Percentiles rank a stretch among this genome's conserved stretches.
These are phyloP conservation scores for Leptopterna dolabrata DNA, from an alignment of 2,888 invertebrate genomes.

Conservation along the genomic window DNA sequence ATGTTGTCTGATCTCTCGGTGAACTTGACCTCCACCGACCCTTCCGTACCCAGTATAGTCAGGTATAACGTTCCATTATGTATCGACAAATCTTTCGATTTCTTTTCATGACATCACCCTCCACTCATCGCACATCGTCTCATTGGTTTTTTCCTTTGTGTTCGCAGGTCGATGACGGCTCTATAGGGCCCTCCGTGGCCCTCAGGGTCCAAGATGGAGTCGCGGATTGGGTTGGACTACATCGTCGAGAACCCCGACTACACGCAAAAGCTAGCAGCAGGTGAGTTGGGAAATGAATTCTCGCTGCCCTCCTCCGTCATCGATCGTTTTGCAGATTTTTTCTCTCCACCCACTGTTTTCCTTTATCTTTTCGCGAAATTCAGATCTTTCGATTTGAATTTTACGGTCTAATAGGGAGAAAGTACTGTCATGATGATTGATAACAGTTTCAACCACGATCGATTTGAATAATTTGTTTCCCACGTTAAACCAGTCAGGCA, in stretches of 20 bases:
- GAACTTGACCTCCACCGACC: not conserved
- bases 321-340: not conserved
- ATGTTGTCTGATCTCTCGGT: not conserved
- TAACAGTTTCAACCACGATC: no score
- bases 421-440: not conserved
- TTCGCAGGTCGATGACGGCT: constrained; percentile 47
- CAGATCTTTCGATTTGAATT: not conserved
- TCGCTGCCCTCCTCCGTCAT: not conserved
- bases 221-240: constrained; percentile 92
- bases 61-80: not conserved
- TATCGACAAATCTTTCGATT: not conserved
- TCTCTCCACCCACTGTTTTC: not conserved
- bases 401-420: not conserved
- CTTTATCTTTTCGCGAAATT: not conserved
- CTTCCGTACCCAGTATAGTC: not conserved
- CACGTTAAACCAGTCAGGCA: no score
- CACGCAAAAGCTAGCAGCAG: constrained; percentile 87
- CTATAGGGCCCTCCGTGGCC: constrained; percentile 42
- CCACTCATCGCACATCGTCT: no score
- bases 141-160: not conserved
- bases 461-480: no score
- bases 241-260: constrained; percentile 95
- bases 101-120: not conserved
- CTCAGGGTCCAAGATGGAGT: constrained; percentile 76
- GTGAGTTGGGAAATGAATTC: constrained; percentile 66